Evolutionary conservation across 2,888 invertebrate genomes (phyloP).

Genomic region (Drosophila meridiana): DNA sequence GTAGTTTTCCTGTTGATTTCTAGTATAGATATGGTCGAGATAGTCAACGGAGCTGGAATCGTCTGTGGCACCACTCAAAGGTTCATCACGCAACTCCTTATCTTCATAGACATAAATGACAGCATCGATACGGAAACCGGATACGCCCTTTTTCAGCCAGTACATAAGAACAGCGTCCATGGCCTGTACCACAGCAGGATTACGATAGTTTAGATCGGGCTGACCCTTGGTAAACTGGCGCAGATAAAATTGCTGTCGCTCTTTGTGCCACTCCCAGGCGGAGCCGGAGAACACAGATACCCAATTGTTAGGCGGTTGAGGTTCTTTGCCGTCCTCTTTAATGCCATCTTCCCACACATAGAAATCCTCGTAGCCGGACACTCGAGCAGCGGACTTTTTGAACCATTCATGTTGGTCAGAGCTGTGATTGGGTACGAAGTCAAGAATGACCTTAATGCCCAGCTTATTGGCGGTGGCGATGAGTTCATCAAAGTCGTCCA

Average conservation of each 20-base stretch:
- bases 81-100: slow-evolving; percentile 87
- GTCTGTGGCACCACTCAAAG: slow-evolving; percentile 84
- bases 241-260: slow-evolving; percentile 90
- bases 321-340: slow-evolving; percentile 78
- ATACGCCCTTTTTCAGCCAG: slow-evolving; percentile 93
- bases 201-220: slow-evolving; percentile 93
- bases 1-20: slow-evolving; percentile 87
- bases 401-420: slow-evolving; percentile 93
- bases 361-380: slow-evolving; percentile 89
- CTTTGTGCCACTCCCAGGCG: slow-evolving; percentile 90
- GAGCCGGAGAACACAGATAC: slow-evolving; percentile 87
- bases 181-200: slow-evolving; percentile 88
- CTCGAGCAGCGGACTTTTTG: slow-evolving; percentile 87
- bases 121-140: slow-evolving; percentile 94
- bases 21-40: slow-evolving; percentile 88
- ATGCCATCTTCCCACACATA: slow-evolving; percentile 89
- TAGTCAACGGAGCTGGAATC: slow-evolving; percentile 86
- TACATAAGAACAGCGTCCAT: slow-evolving; percentile 89
- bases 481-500: slow-evolving; percentile 89
- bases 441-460: slow-evolving; percentile 88
- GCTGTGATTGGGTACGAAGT: slow-evolving; percentile 90
- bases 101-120: slow-evolving; percentile 88
- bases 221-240: slow-evolving; percentile 92
- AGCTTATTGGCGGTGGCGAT: slow-evolving; percentile 86
- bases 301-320: slow-evolving; percentile 90